phyloP scores from a whole-genome alignment of 2,888 invertebrate species.

The Falcaria lacertinaria region DNA sequence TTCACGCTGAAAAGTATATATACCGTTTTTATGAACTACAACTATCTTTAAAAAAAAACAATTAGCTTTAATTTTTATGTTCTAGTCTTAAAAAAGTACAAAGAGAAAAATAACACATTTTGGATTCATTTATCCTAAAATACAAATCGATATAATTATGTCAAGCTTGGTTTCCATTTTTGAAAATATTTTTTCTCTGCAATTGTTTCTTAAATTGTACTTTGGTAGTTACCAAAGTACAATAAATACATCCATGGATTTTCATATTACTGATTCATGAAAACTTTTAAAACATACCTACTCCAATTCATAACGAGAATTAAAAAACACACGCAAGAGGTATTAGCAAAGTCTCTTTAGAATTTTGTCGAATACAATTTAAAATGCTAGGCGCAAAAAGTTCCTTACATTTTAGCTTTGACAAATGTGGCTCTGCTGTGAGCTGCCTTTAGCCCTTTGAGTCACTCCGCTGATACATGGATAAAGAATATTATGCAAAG shows the following conservation, averaged over 20 bases:
- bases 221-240: too few relatives aligned
- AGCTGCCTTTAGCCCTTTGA: constrained; percentile 33
- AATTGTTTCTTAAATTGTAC: too few relatives aligned
- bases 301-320: constrained; percentile 10
- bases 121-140: too few relatives aligned
- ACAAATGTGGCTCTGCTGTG: constrained; percentile 31
- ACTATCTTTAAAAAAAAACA: too few relatives aligned
- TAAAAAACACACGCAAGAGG: constrained; percentile 11
- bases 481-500: constrained; percentile 5
- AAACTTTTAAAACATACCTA: constrained; percentile 1
- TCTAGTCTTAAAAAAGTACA: too few relatives aligned
- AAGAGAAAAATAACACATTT: too few relatives aligned
- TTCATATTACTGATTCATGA: constrained; percentile 3
- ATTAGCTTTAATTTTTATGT: too few relatives aligned
- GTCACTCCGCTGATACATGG: constrained; percentile 16
- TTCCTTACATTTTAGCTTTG: constrained; percentile 36
- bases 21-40: too few relatives aligned
- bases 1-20: too few relatives aligned
- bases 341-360: constrained; percentile 21
- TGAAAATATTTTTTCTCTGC: too few relatives aligned
- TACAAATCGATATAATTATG: too few relatives aligned
- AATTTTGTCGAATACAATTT: constrained; percentile 26
- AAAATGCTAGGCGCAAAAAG: constrained; percentile 30
- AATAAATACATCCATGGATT: constrained; percentile 1
- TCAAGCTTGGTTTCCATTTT: too few relatives aligned